Percentiles rank a stretch among this genome's conserved stretches.
These are phyloP conservation scores for Herpailurus yagouaroundi DNA, from an alignment of 2,113 vertebrate genomes.

Conservation along the genomic window DNA sequence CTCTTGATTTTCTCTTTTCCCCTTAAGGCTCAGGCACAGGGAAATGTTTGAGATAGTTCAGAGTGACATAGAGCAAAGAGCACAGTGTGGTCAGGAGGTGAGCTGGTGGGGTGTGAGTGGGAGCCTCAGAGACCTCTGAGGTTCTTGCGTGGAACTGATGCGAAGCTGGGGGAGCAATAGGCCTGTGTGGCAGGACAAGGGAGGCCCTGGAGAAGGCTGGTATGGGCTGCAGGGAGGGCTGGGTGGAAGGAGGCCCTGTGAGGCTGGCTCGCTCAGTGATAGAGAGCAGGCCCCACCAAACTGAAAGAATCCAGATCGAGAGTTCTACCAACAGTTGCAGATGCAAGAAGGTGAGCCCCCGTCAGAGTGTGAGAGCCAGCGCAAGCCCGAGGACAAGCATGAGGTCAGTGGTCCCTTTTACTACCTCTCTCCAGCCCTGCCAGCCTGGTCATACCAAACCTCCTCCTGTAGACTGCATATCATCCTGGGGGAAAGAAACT, in stretches of 20 bases:
- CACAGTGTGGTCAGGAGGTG: neutral
- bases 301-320: neutral
- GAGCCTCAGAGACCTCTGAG: neutral
- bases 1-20: neutral
- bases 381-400: neutral
- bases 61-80: neutral
- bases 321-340: neutral
- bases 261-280: neutral
- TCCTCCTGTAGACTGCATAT: neutral
- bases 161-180: neutral
- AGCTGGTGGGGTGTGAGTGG: fast-evolving
- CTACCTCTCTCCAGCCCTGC: neutral
- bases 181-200: neutral
- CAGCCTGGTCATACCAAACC: neutral
- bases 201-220: neutral
- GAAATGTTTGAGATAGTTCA: neutral
- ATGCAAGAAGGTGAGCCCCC: neutral
- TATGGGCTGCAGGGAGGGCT: neutral
- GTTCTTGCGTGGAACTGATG: neutral
- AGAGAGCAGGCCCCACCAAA: neutral
- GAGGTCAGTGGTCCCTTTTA: neutral
- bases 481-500: neutral
- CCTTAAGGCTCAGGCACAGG: neutral
- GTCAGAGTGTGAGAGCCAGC: neutral
- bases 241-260: neutral